Conservation (phyloP, 35 echinoderm and acorn worm species). For the Apostichopus japonicus region DNA sequence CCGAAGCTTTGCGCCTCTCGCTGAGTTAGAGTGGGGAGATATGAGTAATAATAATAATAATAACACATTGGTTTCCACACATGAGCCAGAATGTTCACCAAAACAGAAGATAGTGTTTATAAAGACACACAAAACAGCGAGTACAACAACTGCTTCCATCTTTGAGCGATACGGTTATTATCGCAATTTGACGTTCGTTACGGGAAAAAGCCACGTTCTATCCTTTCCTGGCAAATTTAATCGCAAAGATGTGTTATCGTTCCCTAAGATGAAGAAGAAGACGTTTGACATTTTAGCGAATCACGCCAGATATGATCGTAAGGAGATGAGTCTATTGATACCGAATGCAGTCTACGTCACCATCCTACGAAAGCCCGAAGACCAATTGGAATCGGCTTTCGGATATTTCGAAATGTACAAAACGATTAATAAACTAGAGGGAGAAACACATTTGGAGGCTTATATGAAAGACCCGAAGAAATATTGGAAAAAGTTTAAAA, state of each 20-base stretch:
- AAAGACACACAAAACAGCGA: slow-evolving; percentile 81
- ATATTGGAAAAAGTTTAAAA: neutral
- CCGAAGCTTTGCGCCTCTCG: no score
- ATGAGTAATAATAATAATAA: no score
- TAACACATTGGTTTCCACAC: no score
- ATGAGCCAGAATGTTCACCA: neutral
- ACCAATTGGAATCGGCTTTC: slow-evolving; percentile 77
- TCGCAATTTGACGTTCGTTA: slow-evolving; percentile 70
- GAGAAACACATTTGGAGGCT: slow-evolving; percentile 41
- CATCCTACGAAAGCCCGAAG: slow-evolving; percentile 54
- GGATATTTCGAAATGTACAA: slow-evolving; percentile 68
- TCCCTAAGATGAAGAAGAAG: neutral
- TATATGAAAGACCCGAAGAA: slow-evolving; percentile 66
- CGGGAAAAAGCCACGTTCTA: slow-evolving; percentile 60
- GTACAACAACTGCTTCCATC: slow-evolving; percentile 74
- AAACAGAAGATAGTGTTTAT: slow-evolving; percentile 67
- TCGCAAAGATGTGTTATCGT: neutral
- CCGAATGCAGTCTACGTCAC: slow-evolving; percentile 41
- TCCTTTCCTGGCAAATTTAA: neutral
- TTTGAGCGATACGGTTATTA: slow-evolving; percentile 75
- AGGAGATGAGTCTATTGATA: slow-evolving; percentile 67
- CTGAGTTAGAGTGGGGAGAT: no score
- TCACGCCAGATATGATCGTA: slow-evolving; percentile 77
- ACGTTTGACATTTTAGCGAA: slow-evolving; percentile 73
- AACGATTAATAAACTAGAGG: neutral